These are phyloP conservation scores for Climacteris rufus DNA, from an alignment of 2,113 vertebrate species.

Conservation along the genomic window DNA sequence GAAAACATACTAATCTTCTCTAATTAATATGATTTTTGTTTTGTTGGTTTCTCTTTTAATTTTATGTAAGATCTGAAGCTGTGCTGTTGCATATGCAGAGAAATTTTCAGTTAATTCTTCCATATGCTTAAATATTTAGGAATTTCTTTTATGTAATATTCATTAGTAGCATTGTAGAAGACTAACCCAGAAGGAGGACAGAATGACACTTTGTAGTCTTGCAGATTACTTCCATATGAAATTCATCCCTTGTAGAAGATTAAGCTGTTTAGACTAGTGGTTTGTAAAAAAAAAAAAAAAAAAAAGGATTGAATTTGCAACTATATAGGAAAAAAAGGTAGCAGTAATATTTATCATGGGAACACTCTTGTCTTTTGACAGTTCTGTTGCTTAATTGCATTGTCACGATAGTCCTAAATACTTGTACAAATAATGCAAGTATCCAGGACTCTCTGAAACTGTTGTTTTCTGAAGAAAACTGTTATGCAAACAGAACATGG, in stretches of 20 bases:
- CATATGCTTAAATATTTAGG: background rate
- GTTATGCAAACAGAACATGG: fast-evolving
- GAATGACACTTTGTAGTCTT: background rate
- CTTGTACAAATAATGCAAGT: background rate
- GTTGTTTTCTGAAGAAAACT: background rate
- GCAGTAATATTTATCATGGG: background rate
- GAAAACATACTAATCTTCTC: background rate
- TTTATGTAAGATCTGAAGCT: background rate
- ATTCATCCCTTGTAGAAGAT: background rate
- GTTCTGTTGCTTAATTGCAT: background rate
- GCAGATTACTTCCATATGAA: background rate
- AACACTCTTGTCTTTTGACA: background rate
- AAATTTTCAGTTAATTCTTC: background rate
- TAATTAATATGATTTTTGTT: background rate
- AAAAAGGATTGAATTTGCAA: background rate
- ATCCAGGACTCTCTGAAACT: background rate
- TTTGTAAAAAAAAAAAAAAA: background rate
- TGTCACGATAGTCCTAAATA: background rate
- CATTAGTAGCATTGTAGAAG: background rate
- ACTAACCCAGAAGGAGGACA: background rate
- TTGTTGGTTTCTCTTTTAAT: background rate
- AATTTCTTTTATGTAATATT: background rate
- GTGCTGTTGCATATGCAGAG: background rate
- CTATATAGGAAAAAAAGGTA: background rate
- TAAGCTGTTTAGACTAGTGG: background rate